Evolutionary conservation across 2,888 invertebrate genomes (phyloP).

Genomic region (Catocala fraxini): DNA sequence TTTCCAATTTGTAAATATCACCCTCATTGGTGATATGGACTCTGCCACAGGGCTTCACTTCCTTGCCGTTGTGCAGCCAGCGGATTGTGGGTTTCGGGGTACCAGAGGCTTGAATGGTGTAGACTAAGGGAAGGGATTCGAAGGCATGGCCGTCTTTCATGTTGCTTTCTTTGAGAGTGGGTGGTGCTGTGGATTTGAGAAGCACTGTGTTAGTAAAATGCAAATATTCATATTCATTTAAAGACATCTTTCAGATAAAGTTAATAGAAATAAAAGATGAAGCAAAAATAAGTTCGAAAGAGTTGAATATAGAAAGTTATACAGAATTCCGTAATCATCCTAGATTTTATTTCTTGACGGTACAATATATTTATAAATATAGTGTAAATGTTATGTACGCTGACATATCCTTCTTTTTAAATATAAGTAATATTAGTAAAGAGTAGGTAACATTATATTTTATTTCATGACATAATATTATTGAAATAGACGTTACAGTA

Average conservation of each 20-base stretch:
- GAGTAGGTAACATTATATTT: too few species aligned
- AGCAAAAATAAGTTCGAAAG: too few species aligned
- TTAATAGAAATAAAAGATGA: too few species aligned
- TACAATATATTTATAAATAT: too few species aligned
- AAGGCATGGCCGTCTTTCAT: conserved; percentile 92
- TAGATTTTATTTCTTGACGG: too few species aligned
- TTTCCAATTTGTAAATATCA: conserved; percentile 91
- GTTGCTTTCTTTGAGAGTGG: conserved; percentile 91
- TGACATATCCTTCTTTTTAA: background rate
- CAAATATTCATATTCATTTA: too few species aligned
- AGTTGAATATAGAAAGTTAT: too few species aligned
- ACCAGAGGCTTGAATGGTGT: conserved; percentile 92
- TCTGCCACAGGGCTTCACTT: conserved; percentile 89
- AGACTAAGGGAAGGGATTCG: conserved; percentile 94
- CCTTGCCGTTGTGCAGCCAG: conserved; percentile 93
- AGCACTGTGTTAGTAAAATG: background rate
- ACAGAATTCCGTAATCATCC: too few species aligned
- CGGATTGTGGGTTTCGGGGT: conserved; percentile 92
- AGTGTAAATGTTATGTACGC: too few species aligned
- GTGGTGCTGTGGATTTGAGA: conserved; percentile 85
- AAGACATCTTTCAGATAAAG: too few species aligned
- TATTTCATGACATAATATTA: too few species aligned
- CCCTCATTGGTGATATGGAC: conserved; percentile 89
- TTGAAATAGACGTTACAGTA: too few species aligned
- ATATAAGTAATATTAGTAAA: background rate